phyloP scores from a whole-genome alignment of 2,797 vertebrate species.

The Sylvia borin region DNA sequence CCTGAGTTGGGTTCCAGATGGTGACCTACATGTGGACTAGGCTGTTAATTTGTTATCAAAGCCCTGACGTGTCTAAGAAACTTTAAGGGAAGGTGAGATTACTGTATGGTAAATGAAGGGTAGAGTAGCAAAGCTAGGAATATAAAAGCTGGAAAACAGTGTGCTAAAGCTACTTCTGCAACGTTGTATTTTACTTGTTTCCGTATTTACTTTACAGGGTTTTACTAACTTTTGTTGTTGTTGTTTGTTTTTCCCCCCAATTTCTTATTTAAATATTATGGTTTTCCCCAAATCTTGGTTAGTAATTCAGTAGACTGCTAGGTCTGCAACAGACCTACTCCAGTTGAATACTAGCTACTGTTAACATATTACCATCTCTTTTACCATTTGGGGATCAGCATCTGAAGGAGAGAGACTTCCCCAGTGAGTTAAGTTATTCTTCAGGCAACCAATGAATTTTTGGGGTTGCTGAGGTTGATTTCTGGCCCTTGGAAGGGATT shows the following conservation, averaged over 20 bases:
- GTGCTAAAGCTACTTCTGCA: neutral
- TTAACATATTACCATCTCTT: neutral
- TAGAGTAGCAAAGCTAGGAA: neutral
- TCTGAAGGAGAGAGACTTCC: neutral
- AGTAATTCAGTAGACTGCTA: neutral
- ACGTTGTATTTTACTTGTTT: neutral
- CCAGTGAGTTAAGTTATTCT: neutral
- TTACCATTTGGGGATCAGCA: neutral
- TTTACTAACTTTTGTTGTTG: neutral
- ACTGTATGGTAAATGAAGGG: neutral
- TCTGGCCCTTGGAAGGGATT: neutral
- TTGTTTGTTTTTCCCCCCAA: no score
- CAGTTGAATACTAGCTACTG: neutral
- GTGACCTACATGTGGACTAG: constrained; percentile 3
- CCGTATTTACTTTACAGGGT: neutral
- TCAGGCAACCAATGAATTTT: neutral
- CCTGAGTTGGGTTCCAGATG: constrained; percentile 29
- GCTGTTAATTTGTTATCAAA: neutral
- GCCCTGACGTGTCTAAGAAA: neutral
- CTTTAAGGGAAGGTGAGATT: neutral
- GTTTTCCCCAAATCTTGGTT: neutral
- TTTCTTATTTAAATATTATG: neutral
- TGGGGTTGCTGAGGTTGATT: neutral
- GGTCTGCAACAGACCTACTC: neutral
- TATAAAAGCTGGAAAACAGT: neutral